These are phyloP conservation scores for Icerya purchasi DNA, from an alignment of 2,888 invertebrate genomes.

Conservation along the genomic window DNA sequence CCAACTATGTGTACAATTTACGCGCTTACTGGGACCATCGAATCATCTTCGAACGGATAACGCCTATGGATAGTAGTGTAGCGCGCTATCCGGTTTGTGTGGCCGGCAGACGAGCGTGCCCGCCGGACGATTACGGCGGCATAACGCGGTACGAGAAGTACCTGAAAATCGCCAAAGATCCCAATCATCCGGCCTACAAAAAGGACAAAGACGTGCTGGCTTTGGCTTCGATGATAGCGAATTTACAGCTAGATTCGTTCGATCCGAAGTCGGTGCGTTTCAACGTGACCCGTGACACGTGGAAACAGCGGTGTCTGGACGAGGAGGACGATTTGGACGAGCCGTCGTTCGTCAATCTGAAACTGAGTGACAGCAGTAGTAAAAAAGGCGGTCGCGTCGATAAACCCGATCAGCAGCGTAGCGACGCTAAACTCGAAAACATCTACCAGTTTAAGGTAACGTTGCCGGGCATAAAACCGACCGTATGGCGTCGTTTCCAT, in stretches of 20 bases:
- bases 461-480: not conserved
- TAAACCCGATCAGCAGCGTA: not conserved
- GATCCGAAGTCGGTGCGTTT: not conserved
- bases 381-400: not conserved
- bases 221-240: not conserved
- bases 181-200: not conserved
- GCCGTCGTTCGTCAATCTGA: not conserved
- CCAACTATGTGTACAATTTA: not conserved
- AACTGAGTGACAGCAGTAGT: not conserved
- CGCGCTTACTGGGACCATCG: not conserved
- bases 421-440: not conserved
- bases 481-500: not conserved
- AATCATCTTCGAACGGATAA: not conserved
- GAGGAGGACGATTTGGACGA: too few relatives aligned
- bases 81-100: not conserved
- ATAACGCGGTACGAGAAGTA: not conserved
- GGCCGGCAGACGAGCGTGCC: not conserved
- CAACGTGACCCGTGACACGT: not conserved
- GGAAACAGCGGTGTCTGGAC: not conserved
- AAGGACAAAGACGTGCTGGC: not conserved
- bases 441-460: not conserved
- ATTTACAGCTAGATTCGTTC: not conserved
- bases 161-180: not conserved
- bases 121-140: not conserved
- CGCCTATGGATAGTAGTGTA: not conserved